Conservation (phyloP, 1,140 invertebrate species). For the Lepidurus packardi region DNA sequence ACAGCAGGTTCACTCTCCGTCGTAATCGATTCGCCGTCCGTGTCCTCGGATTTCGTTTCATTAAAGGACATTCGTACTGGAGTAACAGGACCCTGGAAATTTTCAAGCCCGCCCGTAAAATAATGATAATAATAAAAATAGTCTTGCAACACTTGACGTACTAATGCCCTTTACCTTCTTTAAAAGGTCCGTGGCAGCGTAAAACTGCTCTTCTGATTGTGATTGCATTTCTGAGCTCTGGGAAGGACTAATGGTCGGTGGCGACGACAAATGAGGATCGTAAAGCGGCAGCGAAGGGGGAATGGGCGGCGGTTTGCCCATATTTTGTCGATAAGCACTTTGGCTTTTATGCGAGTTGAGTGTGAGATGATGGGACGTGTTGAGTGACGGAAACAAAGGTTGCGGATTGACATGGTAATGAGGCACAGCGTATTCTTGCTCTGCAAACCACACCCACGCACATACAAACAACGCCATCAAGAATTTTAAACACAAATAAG, state of each 20-base stretch:
- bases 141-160: background rate
- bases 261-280: conserved; percentile 7
- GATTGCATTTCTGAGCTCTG: conserved; percentile 10
- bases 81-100: background rate
- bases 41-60: background rate
- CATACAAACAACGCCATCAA: background rate
- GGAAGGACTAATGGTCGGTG: background rate
- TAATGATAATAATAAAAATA: background rate
- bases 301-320: background rate
- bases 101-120: background rate
- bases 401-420: background rate
- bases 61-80: background rate
- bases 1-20: background rate
- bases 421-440: conserved; percentile 8
- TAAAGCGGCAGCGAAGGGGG: background rate
- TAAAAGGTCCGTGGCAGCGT: conserved; percentile 29
- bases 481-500: too few species aligned
- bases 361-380: background rate
- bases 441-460: background rate
- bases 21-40: background rate
- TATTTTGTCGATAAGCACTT: background rate
- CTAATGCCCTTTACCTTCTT: background rate
- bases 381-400: background rate
- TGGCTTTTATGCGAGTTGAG: background rate
- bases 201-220: conserved; percentile 22